phyloP scores from a whole-genome alignment of 2,113 vertebrate genomes.

The Hippoglossus stenolepis region DNA sequence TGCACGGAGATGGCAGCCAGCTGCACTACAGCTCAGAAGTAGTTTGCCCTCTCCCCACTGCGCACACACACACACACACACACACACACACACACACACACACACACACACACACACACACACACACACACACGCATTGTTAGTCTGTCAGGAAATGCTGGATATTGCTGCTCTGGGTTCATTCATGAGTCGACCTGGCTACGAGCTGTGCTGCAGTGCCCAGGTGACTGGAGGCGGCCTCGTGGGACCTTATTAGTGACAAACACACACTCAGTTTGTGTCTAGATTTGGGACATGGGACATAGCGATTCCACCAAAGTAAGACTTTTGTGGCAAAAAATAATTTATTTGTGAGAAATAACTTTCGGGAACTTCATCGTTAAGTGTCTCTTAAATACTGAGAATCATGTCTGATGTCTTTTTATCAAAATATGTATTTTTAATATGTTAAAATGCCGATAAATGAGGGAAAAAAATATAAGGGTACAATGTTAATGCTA shows the following conservation, averaged over 20 bases:
- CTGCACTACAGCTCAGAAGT: conserved; percentile 56
- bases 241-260: conserved; percentile 71
- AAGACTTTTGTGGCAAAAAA: not conserved
- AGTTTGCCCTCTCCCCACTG: conserved; percentile 11
- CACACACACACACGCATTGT: not conserved
- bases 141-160: conserved; percentile 39
- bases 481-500: not conserved
- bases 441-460: too few relatives aligned
- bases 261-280: conserved; percentile 30
- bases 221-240: conserved; percentile 52
- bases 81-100: too few relatives aligned
- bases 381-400: not conserved
- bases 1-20: conserved; percentile 66
- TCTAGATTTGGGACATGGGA: conserved; percentile 11
- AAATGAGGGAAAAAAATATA: too few relatives aligned
- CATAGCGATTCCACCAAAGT: too few relatives aligned
- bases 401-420: too few relatives aligned
- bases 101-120: too few relatives aligned
- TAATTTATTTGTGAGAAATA: conserved; percentile 7
- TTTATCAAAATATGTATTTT: too few relatives aligned
- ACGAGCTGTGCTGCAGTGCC: conserved; percentile 51
- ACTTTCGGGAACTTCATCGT: not conserved
- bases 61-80: too few relatives aligned
- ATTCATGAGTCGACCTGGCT: conserved; percentile 68
- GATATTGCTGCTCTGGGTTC: conserved; percentile 59